Percentiles rank a stretch among this genome's conserved stretches.
Evolutionary conservation across 2,113 vertebrate genomes (phyloP).

Genomic region (Hypomesus transpacificus): DNA sequence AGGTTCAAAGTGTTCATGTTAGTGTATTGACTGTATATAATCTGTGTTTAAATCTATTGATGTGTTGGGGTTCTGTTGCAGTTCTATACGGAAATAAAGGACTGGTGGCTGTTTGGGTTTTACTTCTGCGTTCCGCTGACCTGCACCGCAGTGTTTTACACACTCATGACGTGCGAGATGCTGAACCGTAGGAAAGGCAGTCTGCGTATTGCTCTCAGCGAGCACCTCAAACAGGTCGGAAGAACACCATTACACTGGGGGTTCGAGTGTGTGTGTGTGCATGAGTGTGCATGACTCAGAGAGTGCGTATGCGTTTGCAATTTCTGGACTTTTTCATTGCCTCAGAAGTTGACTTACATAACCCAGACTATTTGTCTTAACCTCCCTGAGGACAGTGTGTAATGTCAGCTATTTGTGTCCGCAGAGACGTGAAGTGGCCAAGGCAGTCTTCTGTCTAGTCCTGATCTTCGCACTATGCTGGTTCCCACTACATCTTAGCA

Average conservation of each 20-base stretch:
- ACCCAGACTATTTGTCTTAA: background rate
- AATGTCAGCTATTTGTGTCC: conserved; percentile 15
- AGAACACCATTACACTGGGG: background rate
- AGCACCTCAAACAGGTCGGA: conserved; percentile 95
- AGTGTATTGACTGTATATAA: background rate
- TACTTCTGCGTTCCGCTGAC: conserved; percentile 92
- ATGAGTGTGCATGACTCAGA: background rate
- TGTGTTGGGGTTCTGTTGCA: conserved; percentile 48
- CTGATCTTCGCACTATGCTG: conserved; percentile 97
- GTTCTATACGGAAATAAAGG: conserved; percentile 85
- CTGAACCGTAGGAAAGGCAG: conserved; percentile 91
- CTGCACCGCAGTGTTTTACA: conserved; percentile 92
- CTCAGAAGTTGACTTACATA: background rate
- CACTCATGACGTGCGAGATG: conserved; percentile 96
- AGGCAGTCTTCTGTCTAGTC: conserved; percentile 95
- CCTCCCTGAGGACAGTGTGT: no score
- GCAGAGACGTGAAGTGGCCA: conserved; percentile 95
- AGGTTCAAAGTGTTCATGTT: background rate
- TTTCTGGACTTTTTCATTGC: no score
- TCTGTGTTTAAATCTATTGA: no score
- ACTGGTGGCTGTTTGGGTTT: conserved; percentile 97
- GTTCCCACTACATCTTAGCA: conserved; percentile 93
- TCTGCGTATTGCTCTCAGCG: conserved; percentile 91
- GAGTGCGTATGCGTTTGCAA: no score
- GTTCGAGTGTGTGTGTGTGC: background rate